Evolutionary conservation across 2,113 vertebrate species (phyloP).

Genomic region (Myotis brandtii): DNA sequence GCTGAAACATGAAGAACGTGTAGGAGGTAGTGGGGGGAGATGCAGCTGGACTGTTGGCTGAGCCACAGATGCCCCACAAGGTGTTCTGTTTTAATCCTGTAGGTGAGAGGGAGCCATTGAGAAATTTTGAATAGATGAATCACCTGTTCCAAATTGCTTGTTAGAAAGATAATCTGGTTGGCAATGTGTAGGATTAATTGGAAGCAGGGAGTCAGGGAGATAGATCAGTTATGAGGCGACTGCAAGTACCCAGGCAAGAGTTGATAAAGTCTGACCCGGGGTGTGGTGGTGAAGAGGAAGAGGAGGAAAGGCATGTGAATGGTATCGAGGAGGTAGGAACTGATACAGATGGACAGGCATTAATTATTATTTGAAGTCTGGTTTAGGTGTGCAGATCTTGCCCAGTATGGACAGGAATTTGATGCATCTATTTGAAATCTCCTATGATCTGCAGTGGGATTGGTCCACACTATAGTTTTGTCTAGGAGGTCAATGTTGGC

Average conservation of each 20-base stretch:
- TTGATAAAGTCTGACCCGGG: not conserved
- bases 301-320: not conserved
- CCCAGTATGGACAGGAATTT: not conserved
- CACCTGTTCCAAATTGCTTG: not conserved
- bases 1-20: not conserved
- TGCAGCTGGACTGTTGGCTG: not conserved
- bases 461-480: not conserved
- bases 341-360: not conserved
- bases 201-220: not conserved
- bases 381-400: not conserved
- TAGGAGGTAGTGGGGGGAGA: not conserved
- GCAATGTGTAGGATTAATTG: not conserved
- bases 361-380: not conserved
- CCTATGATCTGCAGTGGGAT: not conserved
- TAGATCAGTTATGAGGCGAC: not conserved
- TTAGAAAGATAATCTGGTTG: not conserved
- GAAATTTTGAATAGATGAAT: not conserved
- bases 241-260: not conserved
- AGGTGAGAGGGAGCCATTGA: not conserved
- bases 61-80: not conserved
- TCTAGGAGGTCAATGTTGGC: not conserved
- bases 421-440: not conserved
- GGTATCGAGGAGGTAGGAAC: not conserved
- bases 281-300: not conserved
- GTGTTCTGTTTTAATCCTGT: not conserved